Base-by-base conservation (phyloP, 2,113 vertebrate genomes). In the Ptilorrhoa leucosticta region DNA sequence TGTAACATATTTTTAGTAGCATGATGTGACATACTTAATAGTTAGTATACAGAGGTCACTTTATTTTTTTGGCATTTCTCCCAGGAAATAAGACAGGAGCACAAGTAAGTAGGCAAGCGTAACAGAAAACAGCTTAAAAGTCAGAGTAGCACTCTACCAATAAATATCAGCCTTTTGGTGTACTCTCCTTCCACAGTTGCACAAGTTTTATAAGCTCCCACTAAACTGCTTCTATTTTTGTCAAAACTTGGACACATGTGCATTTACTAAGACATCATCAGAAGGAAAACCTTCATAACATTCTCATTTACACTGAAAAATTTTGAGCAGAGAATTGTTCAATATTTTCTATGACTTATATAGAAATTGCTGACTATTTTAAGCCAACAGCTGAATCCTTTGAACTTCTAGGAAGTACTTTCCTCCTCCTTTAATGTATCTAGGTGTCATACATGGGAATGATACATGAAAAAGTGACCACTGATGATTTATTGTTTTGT, bases 1-100 rank as follows among this genome's bases (percentile, higher is more conserved):
- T 94, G 48, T 87, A 80, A 87, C 66, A 50, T 89, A 89, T 82
- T 93, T 94, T 91, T 89, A 83, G 64, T 53, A 85, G 60, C 71
- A 51, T 60, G 47, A 68, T 71, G 64, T 89, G 81, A 71, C 77
- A 79, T 72, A 78, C 20, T 90, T 94, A 89, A 78, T 90, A 86
- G 66, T 23, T 72, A 26, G 37, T 19, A 89, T 90, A 51, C 69
- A 76, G 77, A 91, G 90, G 84, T 94, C 63, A 73, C 53, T 93
- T 83, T 23, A 39, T 63, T 72, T 91, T 83, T 92, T 71, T 89
- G 75, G 37, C 87, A 50, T 88, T 92, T 90, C 16, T 92, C 65
- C 61, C 79, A 66, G 72, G 83, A 76, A 79, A 65, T 47, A 91
- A 91, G 56, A 42, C 56, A 68, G 64, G 57, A 90, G 26, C 48